Base-by-base conservation (phyloP, 1,140 invertebrate species). In the Apis laboriosa region DNA sequence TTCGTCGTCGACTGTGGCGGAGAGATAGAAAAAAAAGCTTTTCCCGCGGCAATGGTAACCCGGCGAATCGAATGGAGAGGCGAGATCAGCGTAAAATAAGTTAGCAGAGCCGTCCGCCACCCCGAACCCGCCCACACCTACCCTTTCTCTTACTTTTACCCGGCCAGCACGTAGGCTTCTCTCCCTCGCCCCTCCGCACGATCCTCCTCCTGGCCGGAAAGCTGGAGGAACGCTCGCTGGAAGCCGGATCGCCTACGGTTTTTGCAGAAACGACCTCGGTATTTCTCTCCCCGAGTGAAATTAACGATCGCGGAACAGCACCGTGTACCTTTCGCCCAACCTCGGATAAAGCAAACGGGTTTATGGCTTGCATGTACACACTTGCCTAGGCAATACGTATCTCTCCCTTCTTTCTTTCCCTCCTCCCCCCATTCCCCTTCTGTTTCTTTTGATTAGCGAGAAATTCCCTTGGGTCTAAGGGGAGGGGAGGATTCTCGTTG, bases 211-310 rank as follows among this genome's bases (percentile, higher is more conserved):
- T 24, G 17, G n/a, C 51, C 80, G 67, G 80, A 89, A 88, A 90
- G 84, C 88, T 86, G 61, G 81, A 79, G 73, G 83, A 77, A 75
- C 86, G 83, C 77, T 88, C 86, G 34, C 78, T 83, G 82, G 85
- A 88, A 84, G 85, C 84, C 88, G 84, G 85, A 90, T 89, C 88
- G 89, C 82, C 80, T 84, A 84, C 74, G 90, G 86, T 87, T 90
- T 91, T 91, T 91, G 81, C 77, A 90, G 89, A 81, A 89, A 91
- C 89, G 88, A 90, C 89, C 87, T 85, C 90, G 89, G 88, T 90
- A 91, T 91, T 91, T 91, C 90, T 91, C 90, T 91, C 87, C 77
- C 78, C 86, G 85, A 90, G 86, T 88, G 87, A 91, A 91, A 91
- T 90, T 91, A 91, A 91, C 90, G 90, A 90, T 91, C 89, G 84